Evolutionary conservation across 2,888 invertebrate species (phyloP).

Genomic region (Lobophora halterata): DNA sequence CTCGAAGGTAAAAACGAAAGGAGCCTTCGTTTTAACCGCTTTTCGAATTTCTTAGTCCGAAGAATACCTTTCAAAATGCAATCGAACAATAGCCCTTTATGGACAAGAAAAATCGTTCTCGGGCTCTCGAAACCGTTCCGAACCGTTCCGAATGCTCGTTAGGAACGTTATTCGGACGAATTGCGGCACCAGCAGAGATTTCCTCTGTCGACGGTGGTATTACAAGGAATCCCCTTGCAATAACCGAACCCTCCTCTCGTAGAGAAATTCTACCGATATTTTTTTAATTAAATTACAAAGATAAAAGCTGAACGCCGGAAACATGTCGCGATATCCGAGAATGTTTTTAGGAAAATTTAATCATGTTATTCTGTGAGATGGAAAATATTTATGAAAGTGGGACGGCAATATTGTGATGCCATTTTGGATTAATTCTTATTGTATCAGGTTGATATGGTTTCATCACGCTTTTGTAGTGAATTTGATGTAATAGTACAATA

Average conservation of each 20-base stretch:
- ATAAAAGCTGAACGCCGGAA: slow-evolving; percentile 34
- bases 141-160: slow-evolving; percentile 11
- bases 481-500: too few relatives aligned
- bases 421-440: too few relatives aligned
- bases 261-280: slow-evolving; percentile 50
- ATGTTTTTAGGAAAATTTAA: slow-evolving; percentile 29
- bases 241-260: slow-evolving; percentile 49
- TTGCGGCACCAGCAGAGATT: slow-evolving; percentile 45
- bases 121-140: slow-evolving; percentile 30
- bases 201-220: slow-evolving; percentile 39
- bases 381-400: slow-evolving; percentile 20
- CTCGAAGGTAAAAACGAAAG: too few relatives aligned
- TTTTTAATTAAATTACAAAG: slow-evolving; percentile 56
- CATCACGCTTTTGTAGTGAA: too few relatives aligned
- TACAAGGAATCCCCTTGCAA: slow-evolving; percentile 46
- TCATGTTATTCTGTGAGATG: slow-evolving; percentile 28
- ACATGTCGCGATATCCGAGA: slow-evolving; percentile 32
- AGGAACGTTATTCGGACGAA: slow-evolving; percentile 40
- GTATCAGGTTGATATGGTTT: too few relatives aligned
- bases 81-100: slow-evolving; percentile 43
- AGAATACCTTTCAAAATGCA: slow-evolving; percentile 41
- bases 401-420: slow-evolving; percentile 10
- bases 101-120: too few relatives aligned
- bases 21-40: too few relatives aligned
- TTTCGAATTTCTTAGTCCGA: too few relatives aligned